Percentiles rank a stretch among this genome's conserved stretches.
These are phyloP conservation scores for Dichetophora obliterata DNA, from an alignment of 2,888 invertebrate species.

Conservation along the genomic window DNA sequence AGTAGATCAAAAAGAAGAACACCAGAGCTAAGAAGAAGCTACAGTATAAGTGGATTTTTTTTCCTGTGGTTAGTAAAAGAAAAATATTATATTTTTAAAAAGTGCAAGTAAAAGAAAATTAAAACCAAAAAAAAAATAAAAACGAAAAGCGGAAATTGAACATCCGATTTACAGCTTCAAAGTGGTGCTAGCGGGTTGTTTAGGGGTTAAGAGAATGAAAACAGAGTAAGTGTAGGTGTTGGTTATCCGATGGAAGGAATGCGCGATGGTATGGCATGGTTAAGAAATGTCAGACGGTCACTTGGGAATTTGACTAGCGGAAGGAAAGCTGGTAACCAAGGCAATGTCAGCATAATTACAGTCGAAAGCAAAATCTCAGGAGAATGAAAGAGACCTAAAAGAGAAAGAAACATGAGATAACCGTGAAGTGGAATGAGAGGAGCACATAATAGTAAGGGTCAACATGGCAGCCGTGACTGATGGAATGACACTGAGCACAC, in stretches of 20 bases:
- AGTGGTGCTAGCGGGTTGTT: background rate
- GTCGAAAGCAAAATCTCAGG: slow-evolving; percentile 12
- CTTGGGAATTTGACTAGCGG: background rate
- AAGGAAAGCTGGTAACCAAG: background rate
- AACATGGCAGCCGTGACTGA: too few species aligned
- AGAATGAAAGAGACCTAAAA: background rate
- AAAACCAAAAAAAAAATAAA: background rate
- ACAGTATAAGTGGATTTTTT: background rate
- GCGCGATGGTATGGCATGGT: background rate
- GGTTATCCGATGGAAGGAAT: background rate
- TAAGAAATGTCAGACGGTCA: background rate
- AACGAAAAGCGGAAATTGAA: slow-evolving; percentile 40
- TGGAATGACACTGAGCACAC: too few species aligned
- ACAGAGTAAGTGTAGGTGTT: background rate
- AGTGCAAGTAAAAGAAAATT: background rate
- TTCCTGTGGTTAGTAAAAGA: background rate
- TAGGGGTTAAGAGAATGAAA: background rate
- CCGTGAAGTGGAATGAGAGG: too few species aligned
- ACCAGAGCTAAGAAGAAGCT: background rate
- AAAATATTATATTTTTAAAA: slow-evolving; percentile 1
- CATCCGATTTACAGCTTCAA: slow-evolving; percentile 33
- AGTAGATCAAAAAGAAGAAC: background rate
- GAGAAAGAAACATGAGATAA: too few species aligned
- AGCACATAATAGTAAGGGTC: too few species aligned
- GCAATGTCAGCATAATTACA: slow-evolving; percentile 41